phyloP scores from a whole-genome alignment of 1,140 invertebrate genomes.

The Sycophila sp. region DNA sequence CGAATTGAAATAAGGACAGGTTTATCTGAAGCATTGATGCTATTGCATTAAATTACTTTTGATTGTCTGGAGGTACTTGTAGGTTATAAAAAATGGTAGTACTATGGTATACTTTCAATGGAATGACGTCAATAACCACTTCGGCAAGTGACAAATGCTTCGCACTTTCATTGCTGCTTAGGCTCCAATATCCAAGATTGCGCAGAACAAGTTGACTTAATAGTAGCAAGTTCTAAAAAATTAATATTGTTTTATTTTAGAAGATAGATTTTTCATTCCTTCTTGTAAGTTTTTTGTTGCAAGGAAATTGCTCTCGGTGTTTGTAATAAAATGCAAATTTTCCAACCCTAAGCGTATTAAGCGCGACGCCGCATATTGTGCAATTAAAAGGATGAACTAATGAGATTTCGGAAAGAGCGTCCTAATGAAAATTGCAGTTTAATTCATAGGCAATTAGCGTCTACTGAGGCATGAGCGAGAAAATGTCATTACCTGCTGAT shows the following conservation, averaged over 20 bases:
- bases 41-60: conserved; percentile 59
- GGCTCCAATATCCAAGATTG: conserved; percentile 33
- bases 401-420: background rate
- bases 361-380: background rate
- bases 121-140: conserved; percentile 53
- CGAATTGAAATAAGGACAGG: background rate
- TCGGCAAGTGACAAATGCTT: conserved; percentile 50
- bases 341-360: no score
- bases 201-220: conserved; percentile 51
- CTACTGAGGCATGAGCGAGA: no score
- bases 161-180: conserved; percentile 1
- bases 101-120: conserved; percentile 45
- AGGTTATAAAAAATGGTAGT: conserved; percentile 50
- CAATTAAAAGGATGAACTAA: no score
- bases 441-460: no score
- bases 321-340: no score
- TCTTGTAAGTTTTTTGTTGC: no score
- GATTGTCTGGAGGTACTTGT: conserved; percentile 54
- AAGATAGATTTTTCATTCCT: no score
- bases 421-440: background rate
- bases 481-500: conserved; percentile 61
- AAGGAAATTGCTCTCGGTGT: no score
- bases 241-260: background rate
- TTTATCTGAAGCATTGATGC: background rate
- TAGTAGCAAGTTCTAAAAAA: conserved; percentile 53